phyloP scores from a whole-genome alignment of 2,888 invertebrate genomes.

The Melieria crassipennis region DNA sequence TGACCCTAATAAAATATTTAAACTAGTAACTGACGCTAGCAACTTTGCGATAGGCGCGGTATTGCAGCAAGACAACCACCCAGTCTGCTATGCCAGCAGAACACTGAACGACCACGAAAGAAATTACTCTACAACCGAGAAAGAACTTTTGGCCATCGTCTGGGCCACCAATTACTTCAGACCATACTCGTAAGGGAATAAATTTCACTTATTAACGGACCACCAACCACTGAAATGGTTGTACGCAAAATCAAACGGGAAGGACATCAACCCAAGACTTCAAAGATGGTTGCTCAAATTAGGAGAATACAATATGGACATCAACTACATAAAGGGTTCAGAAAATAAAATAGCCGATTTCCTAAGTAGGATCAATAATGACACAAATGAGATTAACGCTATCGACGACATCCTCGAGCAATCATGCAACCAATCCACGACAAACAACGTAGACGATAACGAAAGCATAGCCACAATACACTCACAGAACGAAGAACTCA shows the following conservation, averaged over 20 bases:
- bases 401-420: no score
- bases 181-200: constrained; percentile 20
- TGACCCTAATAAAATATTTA: constrained; percentile 30
- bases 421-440: no score
- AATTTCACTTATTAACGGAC: constrained; percentile 39
- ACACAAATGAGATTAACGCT: constrained; percentile 8
- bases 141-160: constrained; percentile 23
- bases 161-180: not conserved
- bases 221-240: constrained; percentile 31
- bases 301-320: no score
- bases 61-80: constrained; percentile 29
- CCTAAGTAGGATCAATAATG: constrained; percentile 15
- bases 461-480: not conserved
- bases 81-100: constrained; percentile 23
- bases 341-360: constrained; percentile 18
- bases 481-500: not conserved
- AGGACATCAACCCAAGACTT: constrained; percentile 7
- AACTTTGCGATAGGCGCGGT: constrained; percentile 27
- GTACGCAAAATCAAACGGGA: constrained; percentile 11
- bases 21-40: constrained; percentile 27
- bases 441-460: no score
- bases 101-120: constrained; percentile 27
- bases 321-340: constrained; percentile 24
- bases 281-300: constrained; percentile 12
- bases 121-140: constrained; percentile 27